Base-by-base conservation (phyloP, 2,888 invertebrate species). In the Pristionchus mayeri region DNA sequence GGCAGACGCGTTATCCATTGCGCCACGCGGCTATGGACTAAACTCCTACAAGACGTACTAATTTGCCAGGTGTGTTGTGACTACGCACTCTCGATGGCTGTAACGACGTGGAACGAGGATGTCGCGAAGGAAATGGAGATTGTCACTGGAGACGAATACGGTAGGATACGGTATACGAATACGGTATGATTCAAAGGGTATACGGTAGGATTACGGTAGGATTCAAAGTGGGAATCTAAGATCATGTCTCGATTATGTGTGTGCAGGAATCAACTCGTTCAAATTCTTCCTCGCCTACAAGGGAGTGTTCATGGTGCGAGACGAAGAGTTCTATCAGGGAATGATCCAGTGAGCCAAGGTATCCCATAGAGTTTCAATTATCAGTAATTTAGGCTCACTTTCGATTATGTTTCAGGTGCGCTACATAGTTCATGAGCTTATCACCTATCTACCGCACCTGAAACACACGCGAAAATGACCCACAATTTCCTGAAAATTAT, bases 201-300 rank as follows among this genome's bases (percentile, higher is more conserved):
- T 21, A 30, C 7, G 48, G n/a, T n/a, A n/a, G n/a, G n/a, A n/a
- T n/a, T n/a, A n/a, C n/a, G n/a, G n/a, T n/a, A n/a, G n/a, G n/a
- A 79, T n/a, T 16, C 9, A 30, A n/a, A n/a, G 21, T 52, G n/a
- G n/a, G 9, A 67, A 94, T n/a, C n/a, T n/a, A n/a, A n/a, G n/a
- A n/a, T n/a, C n/a, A n/a, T n/a, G n/a, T n/a, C n/a, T n/a, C n/a
- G n/a, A n/a, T n/a, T n/a, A n/a, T n/a, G n/a, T n/a, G n/a, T n/a
- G n/a, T 60, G 6, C 76, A 94, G 98, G 98, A 13, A 94, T 98
- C 80, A 98, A 98, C 94, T 98, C 98, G 0, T 99, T 98, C 94
- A 98, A 98, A 94, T 96, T 97, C 95, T 98, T 97, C 94, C 97
- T 99, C 96, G 98, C 98, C 0, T 98, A 98, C 94, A 96, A 96